A percentile compares a stretch with the other conserved stretches of the same genome.
Conservation (phyloP, 2,113 vertebrate species). For the Passer montanus region DNA sequence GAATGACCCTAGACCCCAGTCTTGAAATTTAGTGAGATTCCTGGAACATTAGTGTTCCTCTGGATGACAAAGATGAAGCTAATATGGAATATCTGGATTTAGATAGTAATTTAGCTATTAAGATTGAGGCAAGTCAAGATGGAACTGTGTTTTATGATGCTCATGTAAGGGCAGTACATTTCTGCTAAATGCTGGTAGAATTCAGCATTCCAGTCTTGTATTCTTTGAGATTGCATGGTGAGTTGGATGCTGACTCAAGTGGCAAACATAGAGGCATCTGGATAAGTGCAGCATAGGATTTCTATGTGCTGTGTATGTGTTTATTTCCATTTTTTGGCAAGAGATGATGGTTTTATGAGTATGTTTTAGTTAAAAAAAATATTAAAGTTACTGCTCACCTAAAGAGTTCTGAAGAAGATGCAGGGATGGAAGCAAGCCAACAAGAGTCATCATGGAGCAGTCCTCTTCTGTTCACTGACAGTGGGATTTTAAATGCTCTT, state of each 20-base stretch:
- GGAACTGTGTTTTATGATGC: neutral
- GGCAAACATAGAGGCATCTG: neutral
- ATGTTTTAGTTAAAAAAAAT: neutral
- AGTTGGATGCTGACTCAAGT: neutral
- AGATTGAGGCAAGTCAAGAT: neutral
- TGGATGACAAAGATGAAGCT: neutral
- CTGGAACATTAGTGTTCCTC: neutral
- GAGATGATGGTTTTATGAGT: neutral
- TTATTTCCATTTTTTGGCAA: neutral
- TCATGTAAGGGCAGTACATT: neutral
- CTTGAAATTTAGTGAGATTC: neutral
- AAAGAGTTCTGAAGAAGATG: neutral
- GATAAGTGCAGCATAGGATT: neutral
- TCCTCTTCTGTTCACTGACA: neutral
- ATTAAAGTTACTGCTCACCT: neutral
- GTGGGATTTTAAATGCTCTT: neutral
- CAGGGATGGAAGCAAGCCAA: neutral
- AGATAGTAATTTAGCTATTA: neutral
- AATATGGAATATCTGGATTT: neutral
- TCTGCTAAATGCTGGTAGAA: neutral
- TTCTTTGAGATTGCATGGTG: neutral
- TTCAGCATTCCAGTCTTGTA: neutral
- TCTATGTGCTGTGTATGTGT: fast-evolving
- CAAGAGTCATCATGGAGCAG: neutral
- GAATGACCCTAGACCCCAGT: too few species aligned